Evolutionary conservation across 64 coral and sea anemone species (phyloP).

Genomic region (Montipora foliosa): DNA sequence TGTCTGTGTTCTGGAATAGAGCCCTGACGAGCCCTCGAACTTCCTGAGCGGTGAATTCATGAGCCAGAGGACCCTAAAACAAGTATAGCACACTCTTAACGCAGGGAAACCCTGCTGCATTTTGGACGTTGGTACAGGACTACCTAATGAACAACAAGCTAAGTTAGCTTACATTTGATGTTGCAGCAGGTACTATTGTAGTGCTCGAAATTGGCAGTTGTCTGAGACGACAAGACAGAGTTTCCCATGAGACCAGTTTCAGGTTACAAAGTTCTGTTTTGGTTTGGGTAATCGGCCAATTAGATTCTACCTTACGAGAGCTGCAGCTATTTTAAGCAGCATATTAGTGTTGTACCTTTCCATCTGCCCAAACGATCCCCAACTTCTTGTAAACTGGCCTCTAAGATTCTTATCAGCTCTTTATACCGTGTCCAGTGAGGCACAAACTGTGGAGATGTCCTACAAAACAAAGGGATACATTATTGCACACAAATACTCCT

Average conservation of each 20-base stretch:
- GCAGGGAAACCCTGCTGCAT: too few relatives aligned
- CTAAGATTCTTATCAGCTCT: conserved; percentile 77
- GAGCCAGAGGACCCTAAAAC: conserved; percentile 81
- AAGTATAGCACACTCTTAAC: neutral
- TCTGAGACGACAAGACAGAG: too few relatives aligned
- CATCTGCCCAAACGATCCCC: conserved; percentile 89
- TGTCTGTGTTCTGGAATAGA: conserved; percentile 97
- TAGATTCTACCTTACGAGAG: too few relatives aligned
- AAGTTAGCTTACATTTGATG: too few relatives aligned
- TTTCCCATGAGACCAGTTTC: too few relatives aligned
- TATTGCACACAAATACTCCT: neutral
- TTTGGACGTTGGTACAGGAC: too few relatives aligned
- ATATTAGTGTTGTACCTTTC: conserved; percentile 62
- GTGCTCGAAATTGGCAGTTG: too few relatives aligned
- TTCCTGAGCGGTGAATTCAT: conserved; percentile 84
- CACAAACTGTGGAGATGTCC: conserved; percentile 48
- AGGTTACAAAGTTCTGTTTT: too few relatives aligned
- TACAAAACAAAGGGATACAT: neutral
- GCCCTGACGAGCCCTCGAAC: conserved; percentile 88
- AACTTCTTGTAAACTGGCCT: conserved; percentile 94
- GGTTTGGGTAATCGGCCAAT: too few relatives aligned
- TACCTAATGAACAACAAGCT: too few relatives aligned
- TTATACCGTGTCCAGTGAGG: conserved; percentile 87
- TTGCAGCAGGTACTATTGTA: too few relatives aligned
- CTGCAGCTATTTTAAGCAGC: too few relatives aligned